Base-by-base conservation (phyloP, 1,140 invertebrate genomes). In the Lutraria rhynchaena region DNA sequence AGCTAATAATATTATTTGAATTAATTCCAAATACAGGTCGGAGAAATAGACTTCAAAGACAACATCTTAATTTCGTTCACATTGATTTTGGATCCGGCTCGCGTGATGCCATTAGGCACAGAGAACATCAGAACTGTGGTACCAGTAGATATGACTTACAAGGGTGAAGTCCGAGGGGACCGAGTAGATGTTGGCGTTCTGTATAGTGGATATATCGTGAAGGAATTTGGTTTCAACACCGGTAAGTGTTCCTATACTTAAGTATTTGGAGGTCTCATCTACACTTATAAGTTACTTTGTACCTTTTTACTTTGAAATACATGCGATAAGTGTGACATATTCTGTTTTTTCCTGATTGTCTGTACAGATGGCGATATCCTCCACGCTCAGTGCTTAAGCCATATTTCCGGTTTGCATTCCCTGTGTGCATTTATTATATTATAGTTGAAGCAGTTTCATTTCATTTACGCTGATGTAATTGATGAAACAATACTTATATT, bases 171-270 rank as follows among this genome's bases (percentile, higher is more conserved):
- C 15, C 46, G 75, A 35, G 24, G 22, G 19, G 75, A 78, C 75
- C 29, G 75, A 27, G 51, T 44, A 13, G 75, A 65, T 41, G 37
- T 60, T 13, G 75, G 75, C 0, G 49, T 67, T 9, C 7, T 67
- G 24, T 67, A 67, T 44, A 33, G 60, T 11, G 58, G 49, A 17
- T 31, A 53, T 1, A 17, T 44, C 19, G 75, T 78, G 22, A 15
- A 31, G 11, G 75, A 78, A 61, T 78, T 78, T 57, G 75, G 75
- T 13, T 78, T 78, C 35, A 41, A 51, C 27, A 67, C 75, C 49
- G 61, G 75, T 78, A 51, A 51, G 51, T 51, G 9, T 3, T 4
- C 19, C 13, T 37, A 17, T 35, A 3, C 3, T 1, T 46, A 46
- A 7, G 9, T 11, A 11, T 46, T 46, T 46, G 44, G 44, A 46